A percentile compares a stretch with the other conserved stretches of the same genome.
phyloP scores from a whole-genome alignment of 2,888 invertebrate genomes.

The Apotomis capreana region DNA sequence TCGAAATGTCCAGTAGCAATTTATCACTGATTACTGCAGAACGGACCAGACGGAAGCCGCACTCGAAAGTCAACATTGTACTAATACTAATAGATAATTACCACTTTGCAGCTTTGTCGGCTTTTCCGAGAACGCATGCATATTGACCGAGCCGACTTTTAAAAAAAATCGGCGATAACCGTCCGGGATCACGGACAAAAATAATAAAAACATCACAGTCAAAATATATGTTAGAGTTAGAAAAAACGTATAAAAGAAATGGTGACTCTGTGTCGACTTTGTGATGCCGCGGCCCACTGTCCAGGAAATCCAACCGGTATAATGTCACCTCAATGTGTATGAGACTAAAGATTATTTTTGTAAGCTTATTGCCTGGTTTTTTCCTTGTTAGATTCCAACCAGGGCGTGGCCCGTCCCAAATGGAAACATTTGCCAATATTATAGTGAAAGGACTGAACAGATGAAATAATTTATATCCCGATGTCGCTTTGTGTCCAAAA shows the following conservation, averaged over 20 bases:
- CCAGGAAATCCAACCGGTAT: slow-evolving; percentile 32
- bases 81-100: slow-evolving; percentile 72
- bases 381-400: slow-evolving; percentile 61
- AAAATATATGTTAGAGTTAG: slow-evolving; percentile 79
- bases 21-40: slow-evolving; percentile 71
- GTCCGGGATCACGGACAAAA: slow-evolving; percentile 78
- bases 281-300: slow-evolving; percentile 71
- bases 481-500: slow-evolving; percentile 81
- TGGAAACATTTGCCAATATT: slow-evolving; percentile 84
- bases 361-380: slow-evolving; percentile 45
- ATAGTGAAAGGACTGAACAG: slow-evolving; percentile 81
- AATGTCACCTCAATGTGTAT: background rate
- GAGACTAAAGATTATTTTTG: slow-evolving; percentile 38
- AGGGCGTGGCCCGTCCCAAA: slow-evolving; percentile 80
- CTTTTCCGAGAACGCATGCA: slow-evolving; percentile 66
- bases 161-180: slow-evolving; percentile 68
- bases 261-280: slow-evolving; percentile 77
- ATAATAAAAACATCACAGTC: slow-evolving; percentile 84
- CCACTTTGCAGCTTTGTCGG: slow-evolving; percentile 77
- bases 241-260: slow-evolving; percentile 73
- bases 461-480: slow-evolving; percentile 83
- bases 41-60: slow-evolving; percentile 75
- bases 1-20: slow-evolving; percentile 45
- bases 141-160: slow-evolving; percentile 64
- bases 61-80: slow-evolving; percentile 72